These are phyloP conservation scores for Thamnophis elegans DNA, from an alignment of 2,797 vertebrate genomes.

Conservation along the genomic window DNA sequence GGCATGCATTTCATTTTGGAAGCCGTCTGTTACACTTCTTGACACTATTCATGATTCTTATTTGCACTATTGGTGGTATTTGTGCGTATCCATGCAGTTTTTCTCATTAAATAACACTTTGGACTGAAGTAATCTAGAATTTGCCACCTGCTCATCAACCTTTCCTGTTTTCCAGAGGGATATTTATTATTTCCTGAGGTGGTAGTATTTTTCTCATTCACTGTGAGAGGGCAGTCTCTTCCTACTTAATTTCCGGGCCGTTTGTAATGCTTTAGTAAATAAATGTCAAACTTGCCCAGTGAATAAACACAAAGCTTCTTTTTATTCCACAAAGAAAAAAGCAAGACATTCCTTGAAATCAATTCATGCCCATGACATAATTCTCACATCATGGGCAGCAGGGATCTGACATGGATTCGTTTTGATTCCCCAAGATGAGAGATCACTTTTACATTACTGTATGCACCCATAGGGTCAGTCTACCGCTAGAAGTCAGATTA, in stretches of 20 bases:
- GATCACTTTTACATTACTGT: neutral
- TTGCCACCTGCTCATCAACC: conserved; percentile 16
- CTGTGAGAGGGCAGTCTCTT: conserved; percentile 8
- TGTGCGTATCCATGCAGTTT: neutral
- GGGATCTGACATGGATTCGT: neutral
- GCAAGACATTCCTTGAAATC: neutral
- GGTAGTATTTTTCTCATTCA: neutral
- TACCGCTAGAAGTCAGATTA: neutral
- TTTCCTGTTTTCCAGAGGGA: conserved; percentile 21
- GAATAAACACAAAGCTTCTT: neutral
- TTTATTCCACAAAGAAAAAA: neutral
- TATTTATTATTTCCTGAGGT: conserved; percentile 18
- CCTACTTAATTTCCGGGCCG: conserved; percentile 18
- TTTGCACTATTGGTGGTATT: neutral
- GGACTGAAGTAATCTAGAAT: conserved; percentile 4
- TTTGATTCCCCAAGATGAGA: neutral
- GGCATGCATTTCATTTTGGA: conserved; percentile 8
- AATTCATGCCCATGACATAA: neutral
- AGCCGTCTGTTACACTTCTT: neutral
- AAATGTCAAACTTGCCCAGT: neutral
- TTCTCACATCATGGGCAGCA: neutral
- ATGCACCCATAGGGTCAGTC: neutral
- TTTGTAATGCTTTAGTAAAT: neutral
- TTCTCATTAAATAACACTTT: neutral
- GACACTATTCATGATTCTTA: neutral